Conservation (phyloP, 1,140 invertebrate genomes). For the Portunus trituberculatus region DNA sequence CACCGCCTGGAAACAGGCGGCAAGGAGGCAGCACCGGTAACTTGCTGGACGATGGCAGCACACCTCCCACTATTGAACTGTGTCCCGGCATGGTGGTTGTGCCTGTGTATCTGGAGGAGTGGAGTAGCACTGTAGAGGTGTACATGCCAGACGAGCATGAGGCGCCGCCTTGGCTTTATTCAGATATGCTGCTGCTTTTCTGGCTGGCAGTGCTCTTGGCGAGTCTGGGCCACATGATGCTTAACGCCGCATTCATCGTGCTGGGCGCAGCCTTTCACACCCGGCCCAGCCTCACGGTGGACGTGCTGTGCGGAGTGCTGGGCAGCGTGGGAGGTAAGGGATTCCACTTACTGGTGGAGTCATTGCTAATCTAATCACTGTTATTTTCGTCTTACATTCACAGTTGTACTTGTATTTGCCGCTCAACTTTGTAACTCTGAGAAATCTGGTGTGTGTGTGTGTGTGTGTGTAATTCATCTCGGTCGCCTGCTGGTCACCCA, state of each 20-base stretch:
- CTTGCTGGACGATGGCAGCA: not conserved
- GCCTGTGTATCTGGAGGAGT: conserved; percentile 54
- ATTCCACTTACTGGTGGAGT: too few relatives aligned
- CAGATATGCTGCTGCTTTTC: conserved; percentile 44
- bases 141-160: conserved; percentile 59
- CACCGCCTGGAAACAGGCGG: not conserved
- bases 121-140: conserved; percentile 47
- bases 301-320: conserved; percentile 3
- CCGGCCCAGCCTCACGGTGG: conserved; percentile 29
- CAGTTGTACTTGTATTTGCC: too few relatives aligned
- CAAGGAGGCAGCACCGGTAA: conserved; percentile 43
- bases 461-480: too few relatives aligned
- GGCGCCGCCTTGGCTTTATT: conserved; percentile 44
- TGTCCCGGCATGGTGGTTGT: conserved; percentile 49
- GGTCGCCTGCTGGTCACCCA: too few relatives aligned
- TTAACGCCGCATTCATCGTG: conserved; percentile 50
- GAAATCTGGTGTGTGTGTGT: too few relatives aligned
- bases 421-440: too few relatives aligned
- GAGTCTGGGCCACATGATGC: conserved; percentile 35
- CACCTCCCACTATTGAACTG: conserved; percentile 35
- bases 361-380: too few relatives aligned
- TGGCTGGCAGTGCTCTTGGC: conserved; percentile 44
- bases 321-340: conserved; percentile 28
- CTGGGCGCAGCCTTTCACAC: conserved; percentile 43
- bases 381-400: too few relatives aligned